These are phyloP conservation scores for Sturnus vulgaris DNA, from an alignment of 2,113 vertebrate species.

Conservation along the genomic window DNA sequence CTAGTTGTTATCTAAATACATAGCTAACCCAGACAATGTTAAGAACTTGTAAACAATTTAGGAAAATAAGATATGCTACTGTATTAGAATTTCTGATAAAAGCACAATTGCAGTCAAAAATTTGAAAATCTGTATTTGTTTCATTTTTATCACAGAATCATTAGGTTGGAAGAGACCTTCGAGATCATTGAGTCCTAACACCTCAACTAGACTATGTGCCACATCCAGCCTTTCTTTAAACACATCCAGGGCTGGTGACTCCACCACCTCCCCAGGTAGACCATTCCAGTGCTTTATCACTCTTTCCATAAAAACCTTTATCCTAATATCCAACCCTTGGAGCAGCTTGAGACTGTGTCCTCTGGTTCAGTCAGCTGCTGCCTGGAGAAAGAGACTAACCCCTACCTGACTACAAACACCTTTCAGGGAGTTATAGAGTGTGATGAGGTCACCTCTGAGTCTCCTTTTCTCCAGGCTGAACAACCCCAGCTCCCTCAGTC, in stretches of 20 bases:
- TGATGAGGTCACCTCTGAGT: not conserved
- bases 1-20: not conserved
- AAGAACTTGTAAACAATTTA: not conserved
- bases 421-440: not conserved
- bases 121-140: not conserved
- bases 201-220: not conserved
- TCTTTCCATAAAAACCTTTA: not conserved
- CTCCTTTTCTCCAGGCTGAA: not conserved
- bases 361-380: not conserved
- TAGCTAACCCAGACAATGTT: not conserved
- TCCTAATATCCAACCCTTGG: not conserved
- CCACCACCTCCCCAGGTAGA: not conserved
- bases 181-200: not conserved
- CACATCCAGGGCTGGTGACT: not conserved
- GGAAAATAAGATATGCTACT: not conserved
- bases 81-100: not conserved
- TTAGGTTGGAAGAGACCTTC: not conserved
- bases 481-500: not conserved
- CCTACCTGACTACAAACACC: fast-evolving
- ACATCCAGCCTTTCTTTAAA: not conserved
- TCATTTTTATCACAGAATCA: not conserved
- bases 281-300: not conserved
- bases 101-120: not conserved
- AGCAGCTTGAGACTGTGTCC: not conserved
- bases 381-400: not conserved